Evolutionary conservation across 2,113 vertebrate species (phyloP), one percentile per base, ranked within the genome.

Genomic region (Panthera uncia): DNA sequence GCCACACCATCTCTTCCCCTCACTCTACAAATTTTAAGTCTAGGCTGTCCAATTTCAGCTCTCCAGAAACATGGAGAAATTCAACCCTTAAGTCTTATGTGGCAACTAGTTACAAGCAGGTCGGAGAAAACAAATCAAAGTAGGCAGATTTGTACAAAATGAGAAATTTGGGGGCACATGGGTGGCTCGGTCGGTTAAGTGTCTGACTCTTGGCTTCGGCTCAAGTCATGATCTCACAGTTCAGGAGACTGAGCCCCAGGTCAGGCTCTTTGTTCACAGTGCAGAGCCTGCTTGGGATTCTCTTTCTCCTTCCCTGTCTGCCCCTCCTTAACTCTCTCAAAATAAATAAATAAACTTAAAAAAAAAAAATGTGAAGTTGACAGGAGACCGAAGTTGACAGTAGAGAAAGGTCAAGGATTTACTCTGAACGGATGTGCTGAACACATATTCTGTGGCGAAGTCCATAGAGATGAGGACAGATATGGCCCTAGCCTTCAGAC

Each of bases 381-480:
- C 38, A 38, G 38, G 4, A 38, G 38, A 38, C 38, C 38, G 10
- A 45, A 52, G 63, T 38, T 3, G 18, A 91, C 5, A 74, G 38
- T 65, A 31, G 18, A 57, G 69, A 74, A 78, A 86, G n/a, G 33
- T 33, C 5, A 19, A 4, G 5, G 27, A 36, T 14, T 45, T 73
- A 55, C n/a, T 81, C 21, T 76, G 8, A n/a, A 74, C 31, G 3
- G 9, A 41, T 3, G 5, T 66, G 7, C 33, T 41, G n/a, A 50
- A 80, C 13, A 79, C 18, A 45, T 18, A 25, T 2, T 73, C 78
- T 27, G 38, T 16, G 65, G 38, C 12, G 21, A 15, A 5, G 21
- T 10, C 45, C 3, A 45, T 1, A 31, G 23, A 0, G 31, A 29
- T 4, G 0, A 38, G 73, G 57, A 55, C 4, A 45, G 19, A 2